Conservation (phyloP, 2,113 vertebrate species). For the Semicossyphus pulcher region DNA sequence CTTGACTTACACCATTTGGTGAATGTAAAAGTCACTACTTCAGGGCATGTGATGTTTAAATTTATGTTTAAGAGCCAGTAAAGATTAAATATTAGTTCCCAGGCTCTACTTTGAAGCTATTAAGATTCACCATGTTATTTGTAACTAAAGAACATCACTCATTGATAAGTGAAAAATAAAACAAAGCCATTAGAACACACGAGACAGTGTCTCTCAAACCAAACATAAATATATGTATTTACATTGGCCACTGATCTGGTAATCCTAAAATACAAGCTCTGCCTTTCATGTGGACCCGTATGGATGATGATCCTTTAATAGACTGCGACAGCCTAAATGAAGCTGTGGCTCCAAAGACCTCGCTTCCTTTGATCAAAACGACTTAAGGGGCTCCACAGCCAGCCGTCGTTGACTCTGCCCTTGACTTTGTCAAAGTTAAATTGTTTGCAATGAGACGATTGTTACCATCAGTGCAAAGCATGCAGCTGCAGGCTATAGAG, state of each 20-base stretch:
- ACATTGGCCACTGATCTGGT: constrained; percentile 1
- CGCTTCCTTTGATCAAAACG: constrained; percentile 69
- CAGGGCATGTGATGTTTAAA: no score
- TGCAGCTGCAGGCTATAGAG: constrained; percentile 56
- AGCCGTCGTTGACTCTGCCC: constrained; percentile 49
- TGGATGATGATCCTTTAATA: constrained; percentile 58
- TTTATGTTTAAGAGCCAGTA: no score
- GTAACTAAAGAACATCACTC: not conserved
- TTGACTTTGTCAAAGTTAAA: constrained; percentile 74
- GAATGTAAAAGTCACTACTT: no score
- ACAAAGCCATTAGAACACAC: not conserved
- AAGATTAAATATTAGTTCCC: no score
- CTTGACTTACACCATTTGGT: no score
- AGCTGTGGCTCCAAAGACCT: constrained; percentile 44
- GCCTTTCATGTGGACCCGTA: constrained; percentile 50
- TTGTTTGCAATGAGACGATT: constrained; percentile 63
- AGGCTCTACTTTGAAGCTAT: not conserved
- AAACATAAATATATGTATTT: constrained; percentile 7
- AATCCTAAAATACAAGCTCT: constrained; percentile 22
- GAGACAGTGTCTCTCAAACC: not conserved
- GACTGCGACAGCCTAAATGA: constrained; percentile 64
- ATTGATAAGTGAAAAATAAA: not conserved
- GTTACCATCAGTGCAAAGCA: constrained; percentile 58
- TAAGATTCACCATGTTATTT: not conserved
- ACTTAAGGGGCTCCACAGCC: constrained; percentile 50